Base-by-base conservation (phyloP, 2,888 invertebrate genomes). In the Diarsia mendica region DNA sequence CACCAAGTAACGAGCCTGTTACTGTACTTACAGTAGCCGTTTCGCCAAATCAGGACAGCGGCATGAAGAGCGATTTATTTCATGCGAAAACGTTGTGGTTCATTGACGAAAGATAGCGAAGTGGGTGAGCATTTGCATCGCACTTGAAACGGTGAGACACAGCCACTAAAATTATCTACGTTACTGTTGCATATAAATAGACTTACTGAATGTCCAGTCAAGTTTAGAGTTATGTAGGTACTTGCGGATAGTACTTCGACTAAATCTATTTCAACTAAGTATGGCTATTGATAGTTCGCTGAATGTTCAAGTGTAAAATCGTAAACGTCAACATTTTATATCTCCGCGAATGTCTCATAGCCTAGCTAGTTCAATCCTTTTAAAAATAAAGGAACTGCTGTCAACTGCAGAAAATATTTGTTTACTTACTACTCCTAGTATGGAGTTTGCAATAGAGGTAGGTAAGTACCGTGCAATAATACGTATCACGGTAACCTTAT, bases 1-100 rank as follows among this genome's bases (percentile, higher is more conserved):
- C 94, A 93, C 91, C 89, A 88, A 88, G 89, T 86, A 90, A 90
- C 89, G 86, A 92, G 91, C 83, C 89, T 82, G 89, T 82, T 87
- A 90, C 93, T 90, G 93, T 91, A 93, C 88, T 80, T 87, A 90
- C 93, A 90, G 94, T 91, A 94, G 94, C 90, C 86, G 93, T 91
- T 93, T 91, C 89, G 84, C 93, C 93, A 93, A 94, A 94, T 91
- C 92, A 89, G 92, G 91, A 90, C 86, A 80, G 76, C 87, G 90
- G 90, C 91, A 92, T 92, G 91, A 90, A 89, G 89, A 90, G 86
- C 89, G 87, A 92, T 93, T 90, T 91, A 91, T 92, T 92, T 92
- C 88, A 86, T 87, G 89, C 84, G 88, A 88, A 80, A 80, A 72
- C 86, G 79, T 66, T 49, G 84, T 85, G 87, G 82, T 81, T 85